These are phyloP conservation scores for Xiphydria camelus DNA, from an alignment of 2,888 invertebrate genomes.

Conservation along the genomic window DNA sequence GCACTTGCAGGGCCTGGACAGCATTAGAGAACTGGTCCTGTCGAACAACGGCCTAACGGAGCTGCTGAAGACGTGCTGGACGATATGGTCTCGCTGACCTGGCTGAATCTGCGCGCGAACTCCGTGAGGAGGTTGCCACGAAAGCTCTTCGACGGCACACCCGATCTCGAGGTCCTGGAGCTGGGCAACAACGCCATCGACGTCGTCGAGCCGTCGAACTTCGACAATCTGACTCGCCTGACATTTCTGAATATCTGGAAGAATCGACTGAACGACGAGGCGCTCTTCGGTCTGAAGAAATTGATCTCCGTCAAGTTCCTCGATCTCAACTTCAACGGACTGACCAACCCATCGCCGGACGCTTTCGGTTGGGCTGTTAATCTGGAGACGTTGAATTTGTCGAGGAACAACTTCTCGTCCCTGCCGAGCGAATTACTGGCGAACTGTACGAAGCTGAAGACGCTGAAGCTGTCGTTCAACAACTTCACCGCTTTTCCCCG, in stretches of 20 bases:
- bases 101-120: slow-evolving; percentile 62
- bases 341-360: slow-evolving; percentile 65
- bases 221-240: slow-evolving; percentile 65
- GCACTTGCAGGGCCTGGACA: slow-evolving; percentile 64
- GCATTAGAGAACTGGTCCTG: slow-evolving; percentile 62
- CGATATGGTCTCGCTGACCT: slow-evolving; percentile 65
- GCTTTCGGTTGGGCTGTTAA: slow-evolving; percentile 67
- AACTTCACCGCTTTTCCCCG: slow-evolving; percentile 59
- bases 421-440: slow-evolving; percentile 66
- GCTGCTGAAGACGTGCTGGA: slow-evolving; percentile 66
- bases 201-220: slow-evolving; percentile 65
- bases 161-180: slow-evolving; percentile 64
- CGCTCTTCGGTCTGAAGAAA: slow-evolving; percentile 67
- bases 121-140: slow-evolving; percentile 25
- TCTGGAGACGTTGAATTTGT: slow-evolving; percentile 68
- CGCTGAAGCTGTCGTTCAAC: slow-evolving; percentile 71
- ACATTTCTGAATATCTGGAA: slow-evolving; percentile 69
- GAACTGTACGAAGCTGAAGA: slow-evolving; percentile 62
- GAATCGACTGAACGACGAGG: slow-evolving; percentile 69
- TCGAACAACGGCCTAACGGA: slow-evolving; percentile 66
- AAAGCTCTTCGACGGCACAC: slow-evolving; percentile 34
- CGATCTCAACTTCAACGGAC: slow-evolving; percentile 70
- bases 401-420: slow-evolving; percentile 68
- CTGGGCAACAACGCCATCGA: slow-evolving; percentile 70
- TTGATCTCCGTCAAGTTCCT: slow-evolving; percentile 67